A percentile compares a stretch with the other conserved stretches of the same genome.
Evolutionary conservation across 2,797 vertebrate genomes (phyloP).

Genomic region (Anguilla marmorata): DNA sequence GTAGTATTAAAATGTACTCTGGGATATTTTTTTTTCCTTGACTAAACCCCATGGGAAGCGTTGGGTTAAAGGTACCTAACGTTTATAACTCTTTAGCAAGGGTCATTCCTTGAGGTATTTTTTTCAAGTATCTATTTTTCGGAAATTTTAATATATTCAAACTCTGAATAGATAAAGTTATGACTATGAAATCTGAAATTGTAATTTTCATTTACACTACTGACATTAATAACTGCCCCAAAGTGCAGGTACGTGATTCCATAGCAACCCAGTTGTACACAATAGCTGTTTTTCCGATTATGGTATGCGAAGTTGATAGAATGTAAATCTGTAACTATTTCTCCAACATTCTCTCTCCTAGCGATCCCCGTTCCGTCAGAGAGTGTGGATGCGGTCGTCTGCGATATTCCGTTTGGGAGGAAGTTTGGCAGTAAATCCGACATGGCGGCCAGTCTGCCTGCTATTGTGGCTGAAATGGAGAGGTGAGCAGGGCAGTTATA

Average conservation of each 20-base stretch:
- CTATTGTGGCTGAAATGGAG: slow-evolving; percentile 83
- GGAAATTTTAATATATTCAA: not conserved
- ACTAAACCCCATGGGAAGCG: not conserved
- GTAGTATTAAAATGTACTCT: not conserved
- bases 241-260: not conserved
- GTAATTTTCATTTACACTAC: not conserved
- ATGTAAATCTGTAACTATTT: not conserved
- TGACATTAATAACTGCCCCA: not conserved
- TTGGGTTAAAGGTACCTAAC: not conserved
- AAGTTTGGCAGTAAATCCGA: slow-evolving; percentile 81
- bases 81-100: not conserved
- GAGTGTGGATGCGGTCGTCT: slow-evolving; percentile 81
- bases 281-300: not conserved
- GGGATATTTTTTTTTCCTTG: not conserved
- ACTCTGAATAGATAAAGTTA: not conserved
- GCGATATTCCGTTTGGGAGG: slow-evolving; percentile 90
- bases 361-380: slow-evolving; percentile 77
- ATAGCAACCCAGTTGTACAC: not conserved
- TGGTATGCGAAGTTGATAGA: not conserved
- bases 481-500: slow-evolving; percentile 65
- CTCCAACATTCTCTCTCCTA: slow-evolving; percentile 54
- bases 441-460: slow-evolving; percentile 67
- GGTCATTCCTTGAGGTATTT: not conserved
- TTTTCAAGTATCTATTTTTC: not conserved
- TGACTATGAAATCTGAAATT: not conserved